Evolutionary conservation across 92 coral and sea anemone species (phyloP).

Genomic region (Phenganax marumi): DNA sequence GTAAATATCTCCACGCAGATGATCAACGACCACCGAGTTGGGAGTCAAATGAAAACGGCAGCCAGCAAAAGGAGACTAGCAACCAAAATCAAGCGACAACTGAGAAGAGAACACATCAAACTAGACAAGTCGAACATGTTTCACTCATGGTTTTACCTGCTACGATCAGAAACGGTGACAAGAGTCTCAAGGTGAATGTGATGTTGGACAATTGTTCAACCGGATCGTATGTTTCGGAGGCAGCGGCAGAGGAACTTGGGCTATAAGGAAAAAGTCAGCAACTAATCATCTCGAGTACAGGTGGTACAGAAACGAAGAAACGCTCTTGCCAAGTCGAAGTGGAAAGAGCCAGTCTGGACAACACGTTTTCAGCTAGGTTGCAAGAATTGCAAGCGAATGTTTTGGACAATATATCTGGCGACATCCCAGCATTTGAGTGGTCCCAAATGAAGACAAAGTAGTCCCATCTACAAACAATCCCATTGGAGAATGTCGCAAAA

Average conservation of each 20-base stretch:
- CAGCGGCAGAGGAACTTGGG: constrained; percentile 16
- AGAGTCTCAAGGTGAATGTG: background rate
- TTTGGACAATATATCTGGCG: background rate
- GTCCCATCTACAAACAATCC: constrained; percentile 16
- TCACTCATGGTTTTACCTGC: constrained; percentile 24
- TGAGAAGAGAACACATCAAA: background rate
- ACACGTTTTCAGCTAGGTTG: background rate
- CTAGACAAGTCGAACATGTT: background rate
- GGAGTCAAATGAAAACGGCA: background rate
- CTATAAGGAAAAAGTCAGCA: constrained; percentile 16
- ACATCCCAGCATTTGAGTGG: constrained; percentile 7
- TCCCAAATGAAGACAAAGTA: background rate
- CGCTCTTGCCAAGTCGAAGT: constrained; percentile 18
- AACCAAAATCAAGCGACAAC: background rate
- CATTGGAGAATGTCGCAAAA: background rate
- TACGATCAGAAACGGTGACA: background rate
- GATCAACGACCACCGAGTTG: background rate
- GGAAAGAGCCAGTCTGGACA: background rate
- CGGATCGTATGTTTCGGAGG: constrained; percentile 21
- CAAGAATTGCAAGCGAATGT: constrained; percentile 3
- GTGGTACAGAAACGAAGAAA: constrained; percentile 12
- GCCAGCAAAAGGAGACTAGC: background rate
- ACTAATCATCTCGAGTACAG: constrained; percentile 19
- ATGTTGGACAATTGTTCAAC: constrained; percentile 22
- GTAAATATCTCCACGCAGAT: background rate